phyloP scores from a whole-genome alignment of 2,888 invertebrate genomes.

The Perdita meconis region DNA sequence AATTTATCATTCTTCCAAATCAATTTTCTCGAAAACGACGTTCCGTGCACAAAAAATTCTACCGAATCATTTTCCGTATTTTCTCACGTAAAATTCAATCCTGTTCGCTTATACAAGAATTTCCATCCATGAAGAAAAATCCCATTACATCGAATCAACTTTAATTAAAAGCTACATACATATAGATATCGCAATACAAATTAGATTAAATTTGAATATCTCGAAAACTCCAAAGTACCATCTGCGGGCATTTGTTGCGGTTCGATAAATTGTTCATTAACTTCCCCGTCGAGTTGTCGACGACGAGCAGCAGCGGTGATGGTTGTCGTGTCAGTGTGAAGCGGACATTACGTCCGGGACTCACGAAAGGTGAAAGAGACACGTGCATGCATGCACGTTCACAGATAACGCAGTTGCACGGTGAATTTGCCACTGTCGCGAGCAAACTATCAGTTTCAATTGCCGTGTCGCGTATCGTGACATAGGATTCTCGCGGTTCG shows the following conservation, averaged over 20 bases:
- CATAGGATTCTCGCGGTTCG: constrained; percentile 22
- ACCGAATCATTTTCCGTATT: too few relatives aligned
- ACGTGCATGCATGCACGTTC: constrained; percentile 18
- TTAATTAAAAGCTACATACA: too few relatives aligned
- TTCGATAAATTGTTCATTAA: constrained; percentile 13
- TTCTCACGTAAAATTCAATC: too few relatives aligned
- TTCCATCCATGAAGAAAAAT: too few relatives aligned
- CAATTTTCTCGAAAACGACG: too few relatives aligned
- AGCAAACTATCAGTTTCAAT: constrained; percentile 52
- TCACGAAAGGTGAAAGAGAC: background rate
- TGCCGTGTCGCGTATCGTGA: constrained; percentile 35
- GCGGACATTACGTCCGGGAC: constrained; percentile 14
- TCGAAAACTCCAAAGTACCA: too few relatives aligned
- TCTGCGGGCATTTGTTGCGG: background rate
- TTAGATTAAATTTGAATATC: too few relatives aligned
- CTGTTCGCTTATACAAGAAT: too few relatives aligned
- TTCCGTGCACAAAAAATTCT: too few relatives aligned
- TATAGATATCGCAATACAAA: too few relatives aligned
- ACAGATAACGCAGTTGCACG: constrained; percentile 37
- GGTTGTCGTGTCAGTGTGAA: constrained; percentile 7
- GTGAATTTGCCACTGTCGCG: constrained; percentile 40
- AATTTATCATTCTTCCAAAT: too few relatives aligned
- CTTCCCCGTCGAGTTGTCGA: constrained; percentile 22
- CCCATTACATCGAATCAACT: too few relatives aligned
- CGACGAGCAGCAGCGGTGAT: background rate